Evolutionary conservation across 2,888 invertebrate genomes (phyloP).

Genomic region (Thymelicus sylvestris): DNA sequence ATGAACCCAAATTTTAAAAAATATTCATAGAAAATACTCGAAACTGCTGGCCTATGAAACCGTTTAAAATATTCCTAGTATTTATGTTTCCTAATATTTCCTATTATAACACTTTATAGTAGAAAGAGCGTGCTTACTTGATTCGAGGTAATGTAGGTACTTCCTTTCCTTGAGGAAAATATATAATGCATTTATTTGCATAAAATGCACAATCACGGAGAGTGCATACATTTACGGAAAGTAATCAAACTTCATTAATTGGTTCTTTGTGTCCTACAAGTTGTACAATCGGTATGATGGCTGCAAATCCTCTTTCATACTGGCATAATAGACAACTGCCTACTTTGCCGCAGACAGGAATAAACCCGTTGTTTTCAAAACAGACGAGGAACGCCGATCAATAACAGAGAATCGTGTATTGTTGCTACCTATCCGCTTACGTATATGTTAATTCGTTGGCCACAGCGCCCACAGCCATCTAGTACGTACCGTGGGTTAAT

Average conservation of each 20-base stretch:
- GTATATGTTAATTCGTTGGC: slow-evolving; percentile 7
- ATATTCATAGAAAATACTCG: no score
- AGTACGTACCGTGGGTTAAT: not conserved
- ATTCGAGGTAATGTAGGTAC: no score
- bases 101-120: no score
- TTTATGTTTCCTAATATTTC: no score
- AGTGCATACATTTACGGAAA: not conserved
- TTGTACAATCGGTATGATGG: not conserved
- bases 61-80: no score
- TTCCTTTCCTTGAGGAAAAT: no score
- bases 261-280: not conserved
- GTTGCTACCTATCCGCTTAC: slow-evolving; percentile 28
- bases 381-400: slow-evolving; percentile 44
- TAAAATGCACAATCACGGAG: no score
- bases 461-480: not conserved
- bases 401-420: slow-evolving; percentile 44
- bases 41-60: no score
- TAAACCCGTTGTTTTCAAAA: slow-evolving; percentile 41
- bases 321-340: slow-evolving; percentile 23
- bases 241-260: not conserved
- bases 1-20: no score
- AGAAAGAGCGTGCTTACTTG: no score
- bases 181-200: no score
- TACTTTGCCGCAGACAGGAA: slow-evolving; percentile 30
- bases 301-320: slow-evolving; percentile 19